These are phyloP conservation scores for Amblyopsis hoosieri DNA, from an alignment of 2,797 vertebrate species.

Conservation along the genomic window DNA sequence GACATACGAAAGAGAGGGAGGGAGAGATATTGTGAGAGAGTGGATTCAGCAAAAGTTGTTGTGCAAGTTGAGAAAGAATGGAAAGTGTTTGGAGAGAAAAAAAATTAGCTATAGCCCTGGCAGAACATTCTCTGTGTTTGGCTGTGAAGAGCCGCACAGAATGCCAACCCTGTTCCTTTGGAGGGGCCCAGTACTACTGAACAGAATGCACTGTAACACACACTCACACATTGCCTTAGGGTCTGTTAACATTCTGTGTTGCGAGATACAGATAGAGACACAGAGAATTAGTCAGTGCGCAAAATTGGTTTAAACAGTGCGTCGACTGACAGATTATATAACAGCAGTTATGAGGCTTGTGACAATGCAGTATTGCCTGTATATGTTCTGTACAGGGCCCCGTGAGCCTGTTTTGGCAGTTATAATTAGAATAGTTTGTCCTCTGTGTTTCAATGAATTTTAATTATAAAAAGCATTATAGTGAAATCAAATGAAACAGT, in stretches of 20 bases:
- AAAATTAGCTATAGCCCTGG: slow-evolving; percentile 65
- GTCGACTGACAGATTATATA: slow-evolving; percentile 56
- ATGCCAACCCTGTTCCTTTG: slow-evolving; percentile 62
- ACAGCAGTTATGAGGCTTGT: slow-evolving; percentile 46
- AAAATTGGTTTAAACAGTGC: slow-evolving; percentile 59
- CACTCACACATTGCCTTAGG: slow-evolving; percentile 45
- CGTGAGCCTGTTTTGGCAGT: too few species aligned
- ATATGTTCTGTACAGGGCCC: neutral
- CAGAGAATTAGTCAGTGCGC: slow-evolving; percentile 51
- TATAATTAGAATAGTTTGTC: too few species aligned
- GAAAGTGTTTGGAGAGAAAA: slow-evolving; percentile 70
- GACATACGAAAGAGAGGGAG: slow-evolving; percentile 26
- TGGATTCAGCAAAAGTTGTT: slow-evolving; percentile 62
- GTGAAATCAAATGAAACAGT: too few species aligned
- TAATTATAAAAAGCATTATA: too few species aligned
- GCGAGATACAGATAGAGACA: slow-evolving; percentile 34
- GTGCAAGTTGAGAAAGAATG: slow-evolving; percentile 67
- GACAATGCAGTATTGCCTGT: slow-evolving; percentile 21
- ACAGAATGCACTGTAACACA: slow-evolving; percentile 53
- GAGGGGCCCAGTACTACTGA: slow-evolving; percentile 47
- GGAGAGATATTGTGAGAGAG: slow-evolving; percentile 18
- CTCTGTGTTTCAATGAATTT: too few species aligned
- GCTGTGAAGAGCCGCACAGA: slow-evolving; percentile 54
- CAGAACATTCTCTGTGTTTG: slow-evolving; percentile 70
- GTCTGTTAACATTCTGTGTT: slow-evolving; percentile 58